Evolutionary conservation across 2,888 invertebrate genomes (phyloP).

Genomic region (Scaptomyza caliginosa): DNA sequence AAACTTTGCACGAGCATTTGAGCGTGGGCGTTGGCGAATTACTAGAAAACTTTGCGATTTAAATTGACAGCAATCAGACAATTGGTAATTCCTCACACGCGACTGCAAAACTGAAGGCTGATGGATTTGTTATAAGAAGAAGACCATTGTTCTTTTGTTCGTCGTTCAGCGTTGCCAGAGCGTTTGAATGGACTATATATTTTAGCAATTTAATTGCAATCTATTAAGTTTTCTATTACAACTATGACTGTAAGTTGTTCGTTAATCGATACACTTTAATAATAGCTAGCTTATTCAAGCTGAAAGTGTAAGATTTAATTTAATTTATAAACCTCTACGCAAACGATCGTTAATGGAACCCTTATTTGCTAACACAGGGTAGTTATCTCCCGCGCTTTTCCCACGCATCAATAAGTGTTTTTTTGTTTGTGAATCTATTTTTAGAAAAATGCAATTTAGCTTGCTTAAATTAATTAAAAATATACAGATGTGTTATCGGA

Average conservation of each 20-base stretch:
- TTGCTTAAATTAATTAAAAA: not conserved
- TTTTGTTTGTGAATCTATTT: not conserved
- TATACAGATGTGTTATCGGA: not conserved
- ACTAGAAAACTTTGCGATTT: conserved; percentile 17
- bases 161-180: not conserved
- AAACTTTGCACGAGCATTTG: conserved; percentile 22
- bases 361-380: not conserved
- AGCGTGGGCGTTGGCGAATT: conserved; percentile 45
- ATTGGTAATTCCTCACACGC: conserved; percentile 49
- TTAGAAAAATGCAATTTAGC: not conserved
- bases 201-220: not conserved
- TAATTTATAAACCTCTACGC: not conserved
- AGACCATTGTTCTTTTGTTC: not conserved
- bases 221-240: not conserved
- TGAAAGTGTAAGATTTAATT: not conserved
- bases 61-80: conserved; percentile 31
- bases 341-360: not conserved
- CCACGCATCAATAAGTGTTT: not conserved
- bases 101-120: conserved; percentile 15
- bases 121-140: not conserved
- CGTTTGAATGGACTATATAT: not conserved
- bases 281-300: no score
- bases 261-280: not conserved
- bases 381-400: not conserved
- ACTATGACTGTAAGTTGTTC: not conserved